Conservation (phyloP, 1,140 invertebrate genomes). For the Drosophila mauritiana region DNA sequence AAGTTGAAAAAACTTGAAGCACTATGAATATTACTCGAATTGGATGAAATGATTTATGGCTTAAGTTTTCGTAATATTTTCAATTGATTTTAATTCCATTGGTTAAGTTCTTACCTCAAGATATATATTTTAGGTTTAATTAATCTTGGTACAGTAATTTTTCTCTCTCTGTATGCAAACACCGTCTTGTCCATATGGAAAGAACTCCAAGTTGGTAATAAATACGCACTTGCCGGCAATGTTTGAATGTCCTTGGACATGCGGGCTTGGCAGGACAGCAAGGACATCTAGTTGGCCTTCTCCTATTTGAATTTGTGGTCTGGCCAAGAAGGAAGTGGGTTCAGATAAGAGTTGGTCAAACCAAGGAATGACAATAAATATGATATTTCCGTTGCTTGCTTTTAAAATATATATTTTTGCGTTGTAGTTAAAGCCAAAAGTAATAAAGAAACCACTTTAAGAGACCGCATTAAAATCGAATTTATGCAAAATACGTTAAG, state of each 20-base stretch:
- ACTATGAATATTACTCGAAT: background rate
- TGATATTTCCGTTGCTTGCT: background rate
- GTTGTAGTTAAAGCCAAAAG: no score
- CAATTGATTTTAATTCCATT: no score
- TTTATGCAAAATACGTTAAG: background rate
- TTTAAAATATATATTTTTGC: background rate
- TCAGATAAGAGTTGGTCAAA: conserved; percentile 10
- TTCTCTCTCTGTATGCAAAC: conserved; percentile 1
- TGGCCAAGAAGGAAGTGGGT: background rate
- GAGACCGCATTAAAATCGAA: background rate
- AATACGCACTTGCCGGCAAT: conserved; percentile 49
- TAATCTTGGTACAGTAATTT: no score
- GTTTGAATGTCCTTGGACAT: conserved; percentile 22
- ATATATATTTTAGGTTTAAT: background rate
- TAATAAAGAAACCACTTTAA: background rate
- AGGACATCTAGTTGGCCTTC: conserved; percentile 17
- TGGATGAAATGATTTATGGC: no score
- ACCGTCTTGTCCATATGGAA: conserved; percentile 36
- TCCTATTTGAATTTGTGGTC: conserved; percentile 20
- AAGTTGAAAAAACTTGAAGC: background rate
- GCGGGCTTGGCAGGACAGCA: conserved; percentile 10
- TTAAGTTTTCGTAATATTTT: no score
- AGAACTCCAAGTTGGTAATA: conserved; percentile 44
- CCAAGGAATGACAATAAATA: background rate
- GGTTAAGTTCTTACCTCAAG: background rate